Conservation (phyloP, 2,797 vertebrate species). For the Champsocephalus esox region DNA sequence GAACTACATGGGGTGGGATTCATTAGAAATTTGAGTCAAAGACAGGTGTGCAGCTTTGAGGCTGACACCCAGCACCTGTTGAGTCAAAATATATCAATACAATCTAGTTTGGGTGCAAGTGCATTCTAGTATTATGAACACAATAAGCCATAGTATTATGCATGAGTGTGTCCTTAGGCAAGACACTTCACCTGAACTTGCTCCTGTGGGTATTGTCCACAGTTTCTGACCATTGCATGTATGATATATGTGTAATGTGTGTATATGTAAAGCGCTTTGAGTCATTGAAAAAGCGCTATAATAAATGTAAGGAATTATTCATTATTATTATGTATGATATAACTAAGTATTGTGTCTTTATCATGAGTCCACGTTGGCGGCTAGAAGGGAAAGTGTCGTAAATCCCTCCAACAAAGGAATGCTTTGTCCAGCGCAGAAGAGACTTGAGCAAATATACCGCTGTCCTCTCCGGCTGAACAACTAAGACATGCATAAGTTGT, state of each 20-base stretch:
- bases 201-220: too few relatives aligned
- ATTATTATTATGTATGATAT: too few relatives aligned
- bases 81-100: constrained; percentile 18
- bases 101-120: constrained; percentile 8
- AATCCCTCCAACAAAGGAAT: constrained; percentile 65
- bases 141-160: neutral
- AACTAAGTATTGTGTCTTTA: constrained; percentile 53
- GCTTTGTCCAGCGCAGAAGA: constrained; percentile 48
- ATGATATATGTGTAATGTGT: too few relatives aligned
- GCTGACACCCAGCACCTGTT: constrained; percentile 53
- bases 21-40: constrained; percentile 48
- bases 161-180: too few relatives aligned
- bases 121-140: neutral
- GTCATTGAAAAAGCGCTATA: too few relatives aligned
- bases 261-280: too few relatives aligned
- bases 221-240: too few relatives aligned
- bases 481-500: constrained; percentile 4
- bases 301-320: too few relatives aligned
- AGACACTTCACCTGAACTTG: too few relatives aligned
- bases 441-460: constrained; percentile 57
- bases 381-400: constrained; percentile 41
- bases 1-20: constrained; percentile 42
- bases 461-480: constrained; percentile 5
- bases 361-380: constrained; percentile 44
- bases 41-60: constrained; percentile 59